Base-by-base conservation (phyloP, 1,140 invertebrate genomes). In the Drosophila elegans region DNA sequence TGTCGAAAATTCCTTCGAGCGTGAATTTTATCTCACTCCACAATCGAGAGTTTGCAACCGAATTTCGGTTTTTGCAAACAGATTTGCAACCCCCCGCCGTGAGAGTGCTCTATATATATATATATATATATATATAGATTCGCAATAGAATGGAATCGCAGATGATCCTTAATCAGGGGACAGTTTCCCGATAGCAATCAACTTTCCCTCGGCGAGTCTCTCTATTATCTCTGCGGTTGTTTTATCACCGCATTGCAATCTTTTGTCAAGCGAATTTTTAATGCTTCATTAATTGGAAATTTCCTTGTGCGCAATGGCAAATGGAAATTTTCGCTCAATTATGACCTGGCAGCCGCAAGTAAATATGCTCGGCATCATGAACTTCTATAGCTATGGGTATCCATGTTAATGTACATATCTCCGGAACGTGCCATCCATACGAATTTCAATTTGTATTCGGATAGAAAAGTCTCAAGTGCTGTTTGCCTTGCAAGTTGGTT, bases 281-380 rank as follows among this genome's bases (percentile, higher is more conserved):
- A 86, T 86, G 83, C 79, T 86, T 88, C 83, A 86, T 86, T 86
- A 69, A 74, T 80, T 80, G 71, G 13, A 64, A 79, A 73, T 79
- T 72, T 78, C 44, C 42, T 21, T 21, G 16, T 59, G 21, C 39
- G 25, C 41, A 46, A 38, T 60, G 67, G 44, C 44, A 61, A 63
- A 73, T 51, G 38, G 69, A 54, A 66, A 74, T 56, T 73, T 64
- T 13, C 38, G 36, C 61, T 49, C 56, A 73, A 74, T 63, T 52
- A 66, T 56, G 56, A 51, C 44, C 16, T 42, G 64, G 32, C 16
- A 57, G 68, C 68, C 68, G 44, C 51, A 71, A 71, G 68, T 48
- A 71, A 71, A 71, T 71, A 71, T 57, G 51, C 36, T 71, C 61
- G 46, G 46, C 46, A 66, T 25, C 46, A 52, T 49, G 42, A 49